These are phyloP conservation scores for Ctenoplectra terminalis DNA, from an alignment of 1,140 invertebrate species.

Conservation along the genomic window DNA sequence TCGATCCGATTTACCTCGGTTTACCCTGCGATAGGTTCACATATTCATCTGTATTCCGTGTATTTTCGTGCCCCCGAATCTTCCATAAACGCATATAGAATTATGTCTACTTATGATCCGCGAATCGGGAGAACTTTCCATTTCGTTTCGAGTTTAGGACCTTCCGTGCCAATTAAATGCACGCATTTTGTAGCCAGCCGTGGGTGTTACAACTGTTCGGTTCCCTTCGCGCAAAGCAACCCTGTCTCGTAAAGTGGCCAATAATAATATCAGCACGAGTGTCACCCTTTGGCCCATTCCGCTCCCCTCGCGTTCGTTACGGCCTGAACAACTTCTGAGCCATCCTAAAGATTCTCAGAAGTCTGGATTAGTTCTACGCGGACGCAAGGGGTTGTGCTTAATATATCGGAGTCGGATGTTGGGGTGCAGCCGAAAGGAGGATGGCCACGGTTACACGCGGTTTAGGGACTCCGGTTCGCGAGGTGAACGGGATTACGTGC, in stretches of 20 bases:
- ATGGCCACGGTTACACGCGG: slow-evolving; percentile 16
- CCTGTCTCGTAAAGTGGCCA: slow-evolving; percentile 3
- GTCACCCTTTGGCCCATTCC: slow-evolving; percentile 16
- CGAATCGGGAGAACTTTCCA: neutral
- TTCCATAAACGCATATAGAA: too few species aligned
- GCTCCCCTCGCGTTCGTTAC: slow-evolving; percentile 13
- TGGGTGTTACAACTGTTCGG: neutral
- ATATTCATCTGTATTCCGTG: too few species aligned
- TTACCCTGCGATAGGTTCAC: too few species aligned
- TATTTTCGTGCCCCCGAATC: too few species aligned
- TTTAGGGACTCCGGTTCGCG: neutral
- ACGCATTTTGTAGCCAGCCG: too few species aligned
- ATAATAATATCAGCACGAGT: slow-evolving; percentile 41
- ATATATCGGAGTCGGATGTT: slow-evolving; percentile 58
- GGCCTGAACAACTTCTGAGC: slow-evolving; percentile 17
- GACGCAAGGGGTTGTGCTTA: slow-evolving; percentile 60
- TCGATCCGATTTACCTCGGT: too few species aligned
- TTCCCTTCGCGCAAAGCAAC: slow-evolving; percentile 4
- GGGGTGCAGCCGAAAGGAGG: slow-evolving; percentile 39
- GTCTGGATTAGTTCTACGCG: slow-evolving; percentile 60
- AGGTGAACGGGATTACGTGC: slow-evolving; percentile 27
- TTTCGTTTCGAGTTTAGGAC: neutral
- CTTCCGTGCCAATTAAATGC: too few species aligned
- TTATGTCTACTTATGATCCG: neutral
- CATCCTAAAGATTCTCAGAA: slow-evolving; percentile 60